phyloP scores from a whole-genome alignment of 2,888 invertebrate genomes.

The Candidula unifasciata region DNA sequence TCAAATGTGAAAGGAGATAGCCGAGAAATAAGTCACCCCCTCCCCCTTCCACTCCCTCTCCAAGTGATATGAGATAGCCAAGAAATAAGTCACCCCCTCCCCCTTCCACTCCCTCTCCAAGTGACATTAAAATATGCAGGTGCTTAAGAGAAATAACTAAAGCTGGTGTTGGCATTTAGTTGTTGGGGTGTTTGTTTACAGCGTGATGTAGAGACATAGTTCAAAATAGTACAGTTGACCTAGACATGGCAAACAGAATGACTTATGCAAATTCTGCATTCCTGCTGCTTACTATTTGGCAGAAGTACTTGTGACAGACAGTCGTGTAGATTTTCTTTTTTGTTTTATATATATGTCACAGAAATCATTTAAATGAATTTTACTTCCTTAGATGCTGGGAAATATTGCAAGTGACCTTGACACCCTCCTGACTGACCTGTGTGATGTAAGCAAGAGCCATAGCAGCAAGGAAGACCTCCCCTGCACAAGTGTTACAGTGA shows the following conservation, averaged over 20 bases:
- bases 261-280: not conserved
- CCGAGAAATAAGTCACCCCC: no score
- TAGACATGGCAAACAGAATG: not conserved
- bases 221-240: not conserved
- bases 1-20: no score
- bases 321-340: not conserved
- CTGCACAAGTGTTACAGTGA: constrained; percentile 36
- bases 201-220: no score
- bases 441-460: constrained; percentile 27
- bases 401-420: constrained; percentile 55
- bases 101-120: no score
- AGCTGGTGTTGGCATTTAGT: no score
- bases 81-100: no score
- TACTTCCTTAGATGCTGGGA: constrained; percentile 51
- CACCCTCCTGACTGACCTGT: constrained; percentile 49
- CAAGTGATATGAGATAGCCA: no score
- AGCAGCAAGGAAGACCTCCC: not conserved
- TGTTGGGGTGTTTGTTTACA: no score
- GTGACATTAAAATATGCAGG: no score
- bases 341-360: not conserved
- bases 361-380: not conserved
- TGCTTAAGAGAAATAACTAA: no score
- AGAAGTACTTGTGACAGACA: not conserved
- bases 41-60: no score
- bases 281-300: not conserved